A percentile compares a stretch with the other conserved stretches of the same genome.
These are phyloP conservation scores for Etheostoma spectabile DNA, from an alignment of 2,113 vertebrate genomes.

Conservation along the genomic window DNA sequence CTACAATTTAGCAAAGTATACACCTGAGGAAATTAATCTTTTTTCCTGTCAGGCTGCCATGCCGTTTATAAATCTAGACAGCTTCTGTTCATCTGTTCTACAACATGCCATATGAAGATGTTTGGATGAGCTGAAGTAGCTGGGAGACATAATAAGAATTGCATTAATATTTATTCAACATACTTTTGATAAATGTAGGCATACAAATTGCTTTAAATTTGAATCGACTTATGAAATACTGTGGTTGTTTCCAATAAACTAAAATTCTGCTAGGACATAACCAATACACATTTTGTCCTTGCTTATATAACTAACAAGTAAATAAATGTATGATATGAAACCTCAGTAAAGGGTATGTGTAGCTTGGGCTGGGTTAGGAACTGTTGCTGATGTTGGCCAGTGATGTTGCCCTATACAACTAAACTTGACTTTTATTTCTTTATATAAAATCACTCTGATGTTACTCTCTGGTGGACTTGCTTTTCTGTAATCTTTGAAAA, in stretches of 20 bases:
- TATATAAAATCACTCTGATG: not conserved
- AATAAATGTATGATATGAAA: no score
- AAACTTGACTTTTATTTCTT: not conserved
- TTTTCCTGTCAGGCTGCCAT: not conserved
- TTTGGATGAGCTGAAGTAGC: not conserved
- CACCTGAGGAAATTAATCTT: not conserved
- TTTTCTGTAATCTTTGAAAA: constrained; percentile 32
- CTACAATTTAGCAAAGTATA: not conserved
- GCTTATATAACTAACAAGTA: no score
- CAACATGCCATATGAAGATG: not conserved
- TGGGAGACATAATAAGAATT: not conserved
- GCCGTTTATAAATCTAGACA: not conserved
- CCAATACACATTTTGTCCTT: no score
- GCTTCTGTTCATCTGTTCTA: not conserved
- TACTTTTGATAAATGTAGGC: not conserved
- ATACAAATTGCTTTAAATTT: not conserved
- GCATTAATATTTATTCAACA: not conserved
- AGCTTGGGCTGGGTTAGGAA: not conserved
- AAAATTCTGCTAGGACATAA: not conserved
- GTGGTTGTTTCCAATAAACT: not conserved
- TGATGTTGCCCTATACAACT: not conserved
- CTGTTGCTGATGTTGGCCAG: not conserved
- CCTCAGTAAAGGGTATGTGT: not conserved
- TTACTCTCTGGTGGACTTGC: not conserved
- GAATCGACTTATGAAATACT: not conserved